Percentiles rank a stretch among this genome's conserved stretches.
Conservation (phyloP, 2,113 vertebrate genomes). For the Cyanocitta stelleri region DNA sequence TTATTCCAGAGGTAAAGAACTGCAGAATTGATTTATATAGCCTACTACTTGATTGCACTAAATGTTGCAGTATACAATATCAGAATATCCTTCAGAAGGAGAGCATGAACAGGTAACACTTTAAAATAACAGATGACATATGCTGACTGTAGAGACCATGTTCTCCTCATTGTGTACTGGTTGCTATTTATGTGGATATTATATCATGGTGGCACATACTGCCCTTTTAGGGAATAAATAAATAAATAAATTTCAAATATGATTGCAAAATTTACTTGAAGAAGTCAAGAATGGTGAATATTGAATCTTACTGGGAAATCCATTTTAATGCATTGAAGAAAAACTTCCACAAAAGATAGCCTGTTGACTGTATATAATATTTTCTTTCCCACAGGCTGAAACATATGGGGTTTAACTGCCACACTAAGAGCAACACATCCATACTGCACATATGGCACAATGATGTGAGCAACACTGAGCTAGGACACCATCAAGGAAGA, state of each 20-base stretch:
- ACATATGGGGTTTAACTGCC: conserved; percentile 41
- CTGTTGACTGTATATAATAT: neutral
- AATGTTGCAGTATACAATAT: neutral
- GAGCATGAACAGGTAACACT: neutral
- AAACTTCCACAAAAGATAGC: neutral
- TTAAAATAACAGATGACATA: neutral
- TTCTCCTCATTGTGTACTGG: neutral
- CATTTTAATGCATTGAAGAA: neutral
- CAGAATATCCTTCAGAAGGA: neutral
- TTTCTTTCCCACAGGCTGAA: conserved; percentile 22
- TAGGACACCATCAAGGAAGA: conserved; percentile 33
- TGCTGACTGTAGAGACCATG: neutral
- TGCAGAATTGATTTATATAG: neutral
- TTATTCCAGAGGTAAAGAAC: neutral
- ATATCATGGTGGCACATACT: neutral
- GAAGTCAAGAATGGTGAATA: neutral
- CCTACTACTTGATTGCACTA: neutral
- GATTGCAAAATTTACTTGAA: neutral
- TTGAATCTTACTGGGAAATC: neutral
- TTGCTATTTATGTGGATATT: neutral
- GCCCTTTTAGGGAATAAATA: neutral
- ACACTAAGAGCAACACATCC: conserved; percentile 33
- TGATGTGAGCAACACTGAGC: conserved; percentile 38
- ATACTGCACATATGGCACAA: conserved; percentile 46
- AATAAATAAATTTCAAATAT: neutral